These are phyloP conservation scores for Lycorma delicatula DNA, from an alignment of 1,140 invertebrate genomes.

Conservation along the genomic window DNA sequence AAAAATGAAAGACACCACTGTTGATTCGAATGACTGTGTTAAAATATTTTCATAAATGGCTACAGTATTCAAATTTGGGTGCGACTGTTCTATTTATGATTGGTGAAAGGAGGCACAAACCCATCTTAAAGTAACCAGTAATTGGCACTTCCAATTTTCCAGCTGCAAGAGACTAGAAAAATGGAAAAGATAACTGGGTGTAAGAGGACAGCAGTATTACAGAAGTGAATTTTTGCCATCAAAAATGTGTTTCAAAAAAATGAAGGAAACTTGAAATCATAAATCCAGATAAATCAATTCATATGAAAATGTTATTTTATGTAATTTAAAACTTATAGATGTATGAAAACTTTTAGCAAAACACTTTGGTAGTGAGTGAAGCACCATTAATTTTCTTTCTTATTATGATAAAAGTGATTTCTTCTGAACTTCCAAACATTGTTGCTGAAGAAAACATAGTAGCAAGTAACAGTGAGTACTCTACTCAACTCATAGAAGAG, in stretches of 20 bases:
- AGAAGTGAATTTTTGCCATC: not conserved
- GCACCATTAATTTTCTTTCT: too few species aligned
- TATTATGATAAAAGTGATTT: too few species aligned
- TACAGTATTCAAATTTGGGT: not conserved
- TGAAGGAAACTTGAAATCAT: not conserved
- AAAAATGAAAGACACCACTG: constrained; percentile 22
- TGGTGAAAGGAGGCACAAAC: not conserved
- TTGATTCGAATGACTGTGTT: not conserved
- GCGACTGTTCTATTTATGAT: not conserved
- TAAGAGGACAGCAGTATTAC: constrained; percentile 1
- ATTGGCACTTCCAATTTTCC: constrained; percentile 15
- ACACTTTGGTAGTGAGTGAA: too few species aligned
- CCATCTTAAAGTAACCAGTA: not conserved
- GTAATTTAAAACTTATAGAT: constrained; percentile 8
- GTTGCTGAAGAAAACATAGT: too few species aligned
- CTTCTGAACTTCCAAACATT: too few species aligned
- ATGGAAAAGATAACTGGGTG: too few species aligned
- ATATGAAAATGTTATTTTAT: not conserved
- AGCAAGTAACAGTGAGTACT: too few species aligned
- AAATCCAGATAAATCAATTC: not conserved
- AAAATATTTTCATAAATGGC: constrained; percentile 2
- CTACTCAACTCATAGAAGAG: too few species aligned
- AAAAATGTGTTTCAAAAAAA: constrained; percentile 4
- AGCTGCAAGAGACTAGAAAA: too few species aligned
- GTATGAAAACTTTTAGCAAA: constrained; percentile 11